Conservation (phyloP, 2,113 vertebrate genomes). For the Misgurnus mizolepis region DNA sequence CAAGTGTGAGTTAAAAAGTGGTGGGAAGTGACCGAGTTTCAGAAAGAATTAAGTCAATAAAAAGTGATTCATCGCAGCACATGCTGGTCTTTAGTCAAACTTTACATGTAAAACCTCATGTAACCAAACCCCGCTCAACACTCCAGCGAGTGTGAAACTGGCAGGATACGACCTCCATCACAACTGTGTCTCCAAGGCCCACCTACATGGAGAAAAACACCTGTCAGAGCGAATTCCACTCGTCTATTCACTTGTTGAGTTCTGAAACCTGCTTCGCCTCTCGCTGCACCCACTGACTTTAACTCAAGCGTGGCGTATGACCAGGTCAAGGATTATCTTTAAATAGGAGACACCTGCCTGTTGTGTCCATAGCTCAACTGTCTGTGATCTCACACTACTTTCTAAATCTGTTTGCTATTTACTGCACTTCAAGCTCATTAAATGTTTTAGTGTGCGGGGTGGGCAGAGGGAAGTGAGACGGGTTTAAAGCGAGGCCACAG, state of each 20-base stretch:
- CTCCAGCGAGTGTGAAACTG: slow-evolving; percentile 3
- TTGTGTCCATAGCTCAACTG: slow-evolving; percentile 60
- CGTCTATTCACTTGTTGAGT: slow-evolving; percentile 16
- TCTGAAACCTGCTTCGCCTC: slow-evolving; percentile 33
- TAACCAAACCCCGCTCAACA: slow-evolving; percentile 10
- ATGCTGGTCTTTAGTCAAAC: neutral
- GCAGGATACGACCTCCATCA: slow-evolving; percentile 8
- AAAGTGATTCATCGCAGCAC: slow-evolving; percentile 21
- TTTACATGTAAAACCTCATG: slow-evolving; percentile 20
- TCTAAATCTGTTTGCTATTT: slow-evolving; percentile 65
- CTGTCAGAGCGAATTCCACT: slow-evolving; percentile 25
- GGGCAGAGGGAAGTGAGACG: neutral
- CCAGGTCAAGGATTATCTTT: slow-evolving; percentile 68
- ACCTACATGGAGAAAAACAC: slow-evolving; percentile 41
- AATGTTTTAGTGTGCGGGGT: slow-evolving; percentile 15
- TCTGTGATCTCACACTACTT: slow-evolving; percentile 63
- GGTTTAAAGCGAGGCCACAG: neutral
- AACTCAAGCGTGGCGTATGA: slow-evolving; percentile 37
- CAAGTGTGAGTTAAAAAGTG: neutral
- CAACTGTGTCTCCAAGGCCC: slow-evolving; percentile 27
- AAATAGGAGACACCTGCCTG: slow-evolving; percentile 72
- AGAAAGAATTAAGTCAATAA: slow-evolving; percentile 11
- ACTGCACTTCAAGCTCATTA: slow-evolving; percentile 41
- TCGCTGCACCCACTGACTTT: slow-evolving; percentile 2
- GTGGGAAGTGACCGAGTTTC: slow-evolving; percentile 28